phyloP scores from a whole-genome alignment of 2,888 invertebrate species.

The Mythimna vitellina region DNA sequence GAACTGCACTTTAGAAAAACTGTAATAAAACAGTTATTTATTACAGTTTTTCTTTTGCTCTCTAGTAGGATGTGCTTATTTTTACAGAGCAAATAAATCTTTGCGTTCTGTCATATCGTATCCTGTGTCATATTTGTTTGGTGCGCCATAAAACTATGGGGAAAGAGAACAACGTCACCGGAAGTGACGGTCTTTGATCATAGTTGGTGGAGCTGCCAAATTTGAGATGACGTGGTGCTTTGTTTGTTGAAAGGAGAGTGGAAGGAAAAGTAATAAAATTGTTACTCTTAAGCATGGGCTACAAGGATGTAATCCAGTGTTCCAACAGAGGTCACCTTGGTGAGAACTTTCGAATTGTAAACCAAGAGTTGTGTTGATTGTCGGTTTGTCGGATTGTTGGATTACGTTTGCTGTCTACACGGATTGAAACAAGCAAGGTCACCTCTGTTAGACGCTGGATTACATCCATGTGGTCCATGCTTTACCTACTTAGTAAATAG shows the following conservation, averaged over 20 bases:
- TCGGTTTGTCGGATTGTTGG: too few relatives aligned
- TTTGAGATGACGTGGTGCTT: constrained; percentile 29
- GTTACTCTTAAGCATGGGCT: too few relatives aligned
- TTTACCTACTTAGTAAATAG: too few relatives aligned
- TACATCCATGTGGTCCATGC: too few relatives aligned
- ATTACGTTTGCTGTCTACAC: not conserved
- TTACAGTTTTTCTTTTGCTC: constrained; percentile 4
- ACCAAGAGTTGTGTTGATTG: too few relatives aligned
- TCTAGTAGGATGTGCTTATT: constrained; percentile 40
- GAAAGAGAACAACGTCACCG: constrained; percentile 22
- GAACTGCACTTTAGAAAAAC: constrained; percentile 3
- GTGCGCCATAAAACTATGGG: constrained; percentile 39
- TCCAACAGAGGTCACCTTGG: too few relatives aligned
- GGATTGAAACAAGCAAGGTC: not conserved
- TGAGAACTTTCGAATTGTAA: too few relatives aligned
- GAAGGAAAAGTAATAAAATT: too few relatives aligned
- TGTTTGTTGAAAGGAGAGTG: constrained; percentile 24
- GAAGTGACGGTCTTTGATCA: constrained; percentile 26
- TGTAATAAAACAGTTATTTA: constrained; percentile 6
- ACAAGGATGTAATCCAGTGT: not conserved
- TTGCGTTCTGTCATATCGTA: constrained; percentile 27
- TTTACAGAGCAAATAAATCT: constrained; percentile 47
- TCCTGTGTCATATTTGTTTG: constrained; percentile 55
- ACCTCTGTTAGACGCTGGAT: too few relatives aligned
- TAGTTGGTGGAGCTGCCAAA: constrained; percentile 34